These are phyloP conservation scores for Deilephila porcellus DNA, from an alignment of 2,888 invertebrate species.

Conservation along the genomic window DNA sequence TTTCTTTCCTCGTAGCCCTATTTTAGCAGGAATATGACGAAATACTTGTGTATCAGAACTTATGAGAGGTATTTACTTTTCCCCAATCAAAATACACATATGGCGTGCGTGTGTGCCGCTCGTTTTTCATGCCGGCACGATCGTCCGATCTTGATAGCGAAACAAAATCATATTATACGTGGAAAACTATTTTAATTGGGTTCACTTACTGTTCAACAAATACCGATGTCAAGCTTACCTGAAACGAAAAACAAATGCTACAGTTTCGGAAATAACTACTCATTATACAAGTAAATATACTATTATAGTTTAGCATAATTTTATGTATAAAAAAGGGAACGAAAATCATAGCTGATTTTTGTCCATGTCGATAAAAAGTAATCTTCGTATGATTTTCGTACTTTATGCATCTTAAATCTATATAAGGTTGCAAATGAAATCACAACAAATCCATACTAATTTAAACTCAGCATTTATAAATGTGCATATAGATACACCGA, in stretches of 20 bases:
- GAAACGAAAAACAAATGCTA: slow-evolving; percentile 29
- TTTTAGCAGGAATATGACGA: neutral
- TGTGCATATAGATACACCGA: too few species aligned
- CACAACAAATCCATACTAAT: too few species aligned
- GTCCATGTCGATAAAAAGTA: too few species aligned
- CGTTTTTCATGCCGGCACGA: slow-evolving; percentile 23
- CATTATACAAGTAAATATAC: neutral
- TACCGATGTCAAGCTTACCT: slow-evolving; percentile 30
- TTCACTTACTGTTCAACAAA: slow-evolving; percentile 23
- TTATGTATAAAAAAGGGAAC: too few species aligned
- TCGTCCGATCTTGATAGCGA: slow-evolving; percentile 17
- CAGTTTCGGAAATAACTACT: neutral
- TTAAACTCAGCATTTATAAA: too few species aligned
- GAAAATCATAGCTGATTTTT: too few species aligned
- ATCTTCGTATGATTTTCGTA: too few species aligned
- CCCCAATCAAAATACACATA: slow-evolving; percentile 27
- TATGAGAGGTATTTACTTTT: slow-evolving; percentile 18
- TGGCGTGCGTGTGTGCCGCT: slow-evolving; percentile 15
- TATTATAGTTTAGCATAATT: neutral
- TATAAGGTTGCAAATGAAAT: too few species aligned
- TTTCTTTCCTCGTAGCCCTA: slow-evolving; percentile 17
- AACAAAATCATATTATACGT: slow-evolving; percentile 14
- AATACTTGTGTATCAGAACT: slow-evolving; percentile 9
- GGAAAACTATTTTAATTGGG: slow-evolving; percentile 25
- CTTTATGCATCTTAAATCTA: too few species aligned